These are phyloP conservation scores for Allobates femoralis DNA, from an alignment of 2,797 vertebrate species.

Conservation along the genomic window DNA sequence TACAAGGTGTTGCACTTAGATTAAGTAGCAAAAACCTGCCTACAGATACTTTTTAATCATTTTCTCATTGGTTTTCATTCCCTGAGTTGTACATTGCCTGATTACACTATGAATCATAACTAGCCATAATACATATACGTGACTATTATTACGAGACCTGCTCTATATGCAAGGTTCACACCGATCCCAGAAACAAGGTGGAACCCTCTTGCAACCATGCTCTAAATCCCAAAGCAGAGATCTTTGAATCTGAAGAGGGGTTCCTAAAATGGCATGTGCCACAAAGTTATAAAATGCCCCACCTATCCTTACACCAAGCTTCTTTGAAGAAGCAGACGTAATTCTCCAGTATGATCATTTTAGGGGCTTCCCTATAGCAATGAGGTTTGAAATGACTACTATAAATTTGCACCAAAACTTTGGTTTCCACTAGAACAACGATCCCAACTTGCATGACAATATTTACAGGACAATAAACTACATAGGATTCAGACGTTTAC, in stretches of 20 bases:
- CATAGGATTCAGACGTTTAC: conserved; percentile 71
- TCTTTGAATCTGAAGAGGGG: background rate
- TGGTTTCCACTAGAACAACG: background rate
- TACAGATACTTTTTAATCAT: too few species aligned
- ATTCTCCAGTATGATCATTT: background rate
- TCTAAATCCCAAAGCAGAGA: too few species aligned
- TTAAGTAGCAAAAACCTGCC: too few species aligned
- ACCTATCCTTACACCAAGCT: background rate
- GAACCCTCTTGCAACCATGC: too few species aligned
- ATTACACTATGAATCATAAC: too few species aligned
- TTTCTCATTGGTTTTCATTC: too few species aligned
- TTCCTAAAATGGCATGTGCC: background rate
- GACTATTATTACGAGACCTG: background rate
- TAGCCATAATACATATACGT: too few species aligned
- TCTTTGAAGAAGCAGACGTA: background rate
- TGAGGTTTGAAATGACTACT: background rate
- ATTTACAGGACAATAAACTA: background rate
- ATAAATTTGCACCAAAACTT: background rate
- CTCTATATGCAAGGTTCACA: background rate
- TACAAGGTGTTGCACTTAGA: too few species aligned
- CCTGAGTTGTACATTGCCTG: too few species aligned
- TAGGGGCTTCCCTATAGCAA: background rate
- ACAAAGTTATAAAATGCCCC: too few species aligned
- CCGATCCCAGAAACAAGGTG: background rate
- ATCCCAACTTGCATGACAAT: background rate